Conservation (phyloP, 2,113 vertebrate genomes). For the Eudorcas thomsonii region DNA sequence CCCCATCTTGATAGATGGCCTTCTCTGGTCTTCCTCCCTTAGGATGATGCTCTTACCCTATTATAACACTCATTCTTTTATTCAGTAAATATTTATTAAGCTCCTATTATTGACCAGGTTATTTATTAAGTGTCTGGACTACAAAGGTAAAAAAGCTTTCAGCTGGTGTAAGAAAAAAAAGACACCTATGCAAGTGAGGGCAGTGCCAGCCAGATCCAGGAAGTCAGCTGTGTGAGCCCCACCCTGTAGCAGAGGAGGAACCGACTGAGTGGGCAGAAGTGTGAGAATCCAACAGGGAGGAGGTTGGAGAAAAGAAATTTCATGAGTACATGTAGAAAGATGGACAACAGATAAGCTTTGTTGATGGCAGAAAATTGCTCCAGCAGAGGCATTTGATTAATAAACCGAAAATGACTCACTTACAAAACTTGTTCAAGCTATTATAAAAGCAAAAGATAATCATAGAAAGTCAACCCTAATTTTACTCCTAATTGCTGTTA, state of each 20-base stretch:
- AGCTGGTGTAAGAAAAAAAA: neutral
- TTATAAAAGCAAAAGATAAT: neutral
- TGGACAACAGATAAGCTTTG: neutral
- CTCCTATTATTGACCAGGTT: neutral
- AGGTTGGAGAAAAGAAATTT: neutral
- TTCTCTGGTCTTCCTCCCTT: neutral
- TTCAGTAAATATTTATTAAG: neutral
- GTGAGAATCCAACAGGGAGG: neutral
- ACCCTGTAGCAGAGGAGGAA: neutral
- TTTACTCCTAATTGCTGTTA: neutral
- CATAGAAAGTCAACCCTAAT: neutral
- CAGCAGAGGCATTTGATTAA: neutral
- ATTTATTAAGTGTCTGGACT: neutral
- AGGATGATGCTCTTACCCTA: neutral
- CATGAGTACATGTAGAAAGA: neutral
- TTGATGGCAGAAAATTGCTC: neutral
- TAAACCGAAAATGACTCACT: neutral
- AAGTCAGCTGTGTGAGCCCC: neutral
- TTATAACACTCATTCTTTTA: neutral
- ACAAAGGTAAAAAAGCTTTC: neutral
- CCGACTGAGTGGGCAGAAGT: neutral
- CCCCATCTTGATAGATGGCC: rapidly evolving
- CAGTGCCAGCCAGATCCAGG: neutral
- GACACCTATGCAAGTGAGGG: neutral
- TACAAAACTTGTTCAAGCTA: neutral